Base-by-base conservation (phyloP, 2,797 vertebrate genomes). In the Euthynnus affinis region DNA sequence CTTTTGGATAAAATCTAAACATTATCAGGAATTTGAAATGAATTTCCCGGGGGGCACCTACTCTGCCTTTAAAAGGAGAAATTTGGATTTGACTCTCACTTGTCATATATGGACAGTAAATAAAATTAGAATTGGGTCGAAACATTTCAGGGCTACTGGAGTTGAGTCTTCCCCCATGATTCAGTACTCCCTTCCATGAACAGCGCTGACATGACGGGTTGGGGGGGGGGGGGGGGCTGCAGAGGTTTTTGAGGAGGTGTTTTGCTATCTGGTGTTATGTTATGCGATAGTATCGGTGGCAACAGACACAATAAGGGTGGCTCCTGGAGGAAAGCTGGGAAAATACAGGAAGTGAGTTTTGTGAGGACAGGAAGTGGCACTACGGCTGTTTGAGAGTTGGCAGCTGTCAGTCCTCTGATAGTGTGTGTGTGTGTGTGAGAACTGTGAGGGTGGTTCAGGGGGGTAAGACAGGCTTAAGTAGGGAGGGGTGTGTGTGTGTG, bases 301-400 rank as follows among this genome's bases (percentile, higher is more conserved):
- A 20, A 81, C 79, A 92, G 89, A 91, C 90, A 89, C 82, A 88
- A 91, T 78, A 90, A 76, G 81, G 80, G 82, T 25, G 78, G 74
- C 76, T 82, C 67, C 75, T 48, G 74, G 14, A 75, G 74, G 60
- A 75, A 71, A 71, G 76, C 78, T 76, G 74, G 71, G 71, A 81
- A 84, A 85, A 85, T 74, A 88, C 60, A 89, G 91, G 87, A 91
- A 88, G 82, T 60, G 49, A 62, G 67, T 23, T 57, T 32, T 51
- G 64, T 70, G 80, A 76, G 52, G 63, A 71, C n/a, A 81, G 89
- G 88, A 91, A 90, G 89, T 81, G 15, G 51, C 71, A 59, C 66
- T 29, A 5, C 5, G 42, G 71, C 3, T 62, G 79, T 84, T 80
- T 72, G 62, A 76, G 73, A 83, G 77, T 53, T 23, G 71, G 48